These are phyloP conservation scores for Platanista minor DNA, from an alignment of 2,113 vertebrate genomes.

Conservation along the genomic window DNA sequence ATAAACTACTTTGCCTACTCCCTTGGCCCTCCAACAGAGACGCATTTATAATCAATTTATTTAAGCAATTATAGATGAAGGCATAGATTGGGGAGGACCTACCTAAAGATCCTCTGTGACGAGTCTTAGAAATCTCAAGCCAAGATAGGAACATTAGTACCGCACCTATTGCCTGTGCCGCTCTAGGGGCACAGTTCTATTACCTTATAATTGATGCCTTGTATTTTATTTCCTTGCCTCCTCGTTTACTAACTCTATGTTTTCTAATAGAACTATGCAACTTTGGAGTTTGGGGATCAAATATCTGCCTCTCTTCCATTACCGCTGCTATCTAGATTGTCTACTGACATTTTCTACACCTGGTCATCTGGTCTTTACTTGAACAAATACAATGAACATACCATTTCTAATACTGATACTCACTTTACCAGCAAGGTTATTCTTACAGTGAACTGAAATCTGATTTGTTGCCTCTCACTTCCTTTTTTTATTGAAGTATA, in stretches of 20 bases:
- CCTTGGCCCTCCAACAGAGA: neutral
- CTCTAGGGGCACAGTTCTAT: neutral
- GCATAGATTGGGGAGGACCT: neutral
- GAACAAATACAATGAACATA: neutral
- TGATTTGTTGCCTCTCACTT: neutral
- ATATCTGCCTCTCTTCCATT: neutral
- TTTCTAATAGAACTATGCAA: neutral
- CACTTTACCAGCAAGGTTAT: neutral
- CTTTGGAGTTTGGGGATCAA: neutral
- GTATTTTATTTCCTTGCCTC: neutral
- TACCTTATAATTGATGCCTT: neutral
- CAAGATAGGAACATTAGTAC: neutral
- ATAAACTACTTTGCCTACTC: neutral
- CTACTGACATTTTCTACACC: neutral
- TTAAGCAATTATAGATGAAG: constrained; percentile 5
- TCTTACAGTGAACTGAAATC: neutral
- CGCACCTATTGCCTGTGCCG: neutral
- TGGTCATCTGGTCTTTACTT: neutral
- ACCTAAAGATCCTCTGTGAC: neutral
- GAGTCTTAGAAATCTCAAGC: neutral
- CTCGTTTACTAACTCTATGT: neutral
- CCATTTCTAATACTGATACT: neutral
- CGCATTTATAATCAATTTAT: neutral
- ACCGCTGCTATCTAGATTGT: neutral
- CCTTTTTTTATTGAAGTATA: neutral